Evolutionary conservation across 2,888 invertebrate species (phyloP).

Genomic region (Lochmaea crataegi): DNA sequence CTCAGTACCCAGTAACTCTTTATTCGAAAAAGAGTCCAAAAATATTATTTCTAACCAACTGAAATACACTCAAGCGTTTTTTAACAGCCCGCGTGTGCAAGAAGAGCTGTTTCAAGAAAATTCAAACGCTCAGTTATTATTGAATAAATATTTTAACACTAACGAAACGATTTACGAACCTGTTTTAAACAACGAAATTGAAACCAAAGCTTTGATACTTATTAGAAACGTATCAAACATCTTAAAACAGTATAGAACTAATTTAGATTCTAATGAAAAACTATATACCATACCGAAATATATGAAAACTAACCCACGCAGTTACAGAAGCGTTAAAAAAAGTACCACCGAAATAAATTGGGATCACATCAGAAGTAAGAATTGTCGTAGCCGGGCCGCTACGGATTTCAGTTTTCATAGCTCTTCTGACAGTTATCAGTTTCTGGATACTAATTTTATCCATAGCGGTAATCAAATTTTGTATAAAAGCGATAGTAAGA

Average conservation of each 20-base stretch:
- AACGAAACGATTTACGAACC: not conserved
- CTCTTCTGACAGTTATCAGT: slow-evolving; percentile 32
- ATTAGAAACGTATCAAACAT: slow-evolving; percentile 22
- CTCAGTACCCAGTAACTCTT: not conserved
- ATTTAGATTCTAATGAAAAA: slow-evolving; percentile 6
- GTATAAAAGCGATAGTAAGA: slow-evolving; percentile 38
- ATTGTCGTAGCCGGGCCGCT: not conserved
- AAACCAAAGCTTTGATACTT: slow-evolving; percentile 18
- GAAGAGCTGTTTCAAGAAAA: slow-evolving; percentile 39
- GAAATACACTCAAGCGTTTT: no score
- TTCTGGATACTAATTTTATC: slow-evolving; percentile 28
- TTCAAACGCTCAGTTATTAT: slow-evolving; percentile 27
- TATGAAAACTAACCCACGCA: not conserved
- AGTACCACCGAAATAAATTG: not conserved
- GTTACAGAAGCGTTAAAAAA: not conserved
- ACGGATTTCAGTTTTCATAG: not conserved
- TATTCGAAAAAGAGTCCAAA: no score
- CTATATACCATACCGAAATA: not conserved
- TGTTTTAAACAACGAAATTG: slow-evolving; percentile 23
- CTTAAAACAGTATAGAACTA: slow-evolving; percentile 12
- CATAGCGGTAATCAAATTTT: slow-evolving; percentile 35
- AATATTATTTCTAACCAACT: no score
- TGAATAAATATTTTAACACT: slow-evolving; percentile 37
- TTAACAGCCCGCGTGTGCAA: no score
- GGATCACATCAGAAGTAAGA: not conserved